These are phyloP conservation scores for Eudemis profundana DNA, from an alignment of 2,888 invertebrate species.

Conservation along the genomic window DNA sequence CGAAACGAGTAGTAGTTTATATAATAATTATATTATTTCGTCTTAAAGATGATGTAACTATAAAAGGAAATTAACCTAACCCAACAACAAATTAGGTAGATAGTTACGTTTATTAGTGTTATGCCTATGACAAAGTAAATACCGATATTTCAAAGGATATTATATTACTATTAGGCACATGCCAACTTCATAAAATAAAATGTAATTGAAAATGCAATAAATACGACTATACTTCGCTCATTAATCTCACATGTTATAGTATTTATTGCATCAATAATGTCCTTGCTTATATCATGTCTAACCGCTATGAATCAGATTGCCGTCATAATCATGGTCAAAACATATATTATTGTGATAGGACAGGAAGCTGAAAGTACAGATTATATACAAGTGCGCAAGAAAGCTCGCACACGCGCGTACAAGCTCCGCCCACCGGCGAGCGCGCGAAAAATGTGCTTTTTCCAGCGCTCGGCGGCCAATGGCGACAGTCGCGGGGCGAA, in stretches of 20 bases:
- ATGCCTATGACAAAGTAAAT: too few species aligned
- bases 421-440: conserved; percentile 70
- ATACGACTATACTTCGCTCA: neutral
- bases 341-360: conserved; percentile 37
- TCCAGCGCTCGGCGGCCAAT: conserved; percentile 43
- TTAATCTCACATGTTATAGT: neutral
- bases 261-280: neutral
- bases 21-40: too few species aligned
- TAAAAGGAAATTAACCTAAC: too few species aligned
- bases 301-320: neutral
- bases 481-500: conserved; percentile 64
- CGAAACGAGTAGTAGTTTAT: too few species aligned
- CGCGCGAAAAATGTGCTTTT: conserved; percentile 49
- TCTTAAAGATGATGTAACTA: too few species aligned
- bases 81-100: too few species aligned
- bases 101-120: too few species aligned
- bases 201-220: neutral
- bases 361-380: conserved; percentile 33
- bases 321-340: conserved; percentile 24
- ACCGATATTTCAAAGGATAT: too few species aligned
- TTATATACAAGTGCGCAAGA: conserved; percentile 9
- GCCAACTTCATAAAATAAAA: too few species aligned
- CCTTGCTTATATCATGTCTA: neutral
- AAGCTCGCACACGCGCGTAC: conserved; percentile 52
- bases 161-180: too few species aligned